Evolutionary conservation across 1,140 invertebrate genomes (phyloP).

Genomic region (Eupristina koningsbergeri): DNA sequence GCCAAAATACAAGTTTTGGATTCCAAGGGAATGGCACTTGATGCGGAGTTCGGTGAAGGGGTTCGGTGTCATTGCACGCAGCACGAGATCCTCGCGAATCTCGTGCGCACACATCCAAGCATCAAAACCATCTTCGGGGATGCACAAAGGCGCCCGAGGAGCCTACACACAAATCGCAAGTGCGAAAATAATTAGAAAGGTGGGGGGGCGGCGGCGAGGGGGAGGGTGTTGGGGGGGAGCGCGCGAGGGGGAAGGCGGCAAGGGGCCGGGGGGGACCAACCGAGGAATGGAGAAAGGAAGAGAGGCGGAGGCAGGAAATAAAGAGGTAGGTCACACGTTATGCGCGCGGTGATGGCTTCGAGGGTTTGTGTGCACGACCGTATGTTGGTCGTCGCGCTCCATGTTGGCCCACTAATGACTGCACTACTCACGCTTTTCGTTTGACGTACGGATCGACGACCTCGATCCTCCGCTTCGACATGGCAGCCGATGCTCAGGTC

Average conservation of each 20-base stretch:
- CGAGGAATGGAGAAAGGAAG: not conserved
- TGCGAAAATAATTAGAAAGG: no score
- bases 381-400: not conserved
- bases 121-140: not conserved
- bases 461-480: slow-evolving; percentile 89
- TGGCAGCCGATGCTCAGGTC: slow-evolving; percentile 64
- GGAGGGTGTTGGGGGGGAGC: no score
- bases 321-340: not conserved
- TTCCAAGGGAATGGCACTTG: no score
- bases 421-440: slow-evolving; percentile 78
- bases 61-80: no score
- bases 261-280: not conserved
- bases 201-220: no score
- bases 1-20: no score
- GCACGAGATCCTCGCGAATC: no score
- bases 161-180: no score
- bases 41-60: no score
- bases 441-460: slow-evolving; percentile 87
- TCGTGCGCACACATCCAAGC: not conserved
- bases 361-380: not conserved
- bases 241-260: not conserved
- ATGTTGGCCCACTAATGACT: not conserved
- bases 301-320: not conserved
- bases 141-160: not conserved
- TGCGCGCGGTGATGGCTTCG: not conserved